Percentiles rank a stretch among this genome's conserved stretches.
Conservation (phyloP, 2,797 vertebrate species). For the Sebastolobus alascanus region DNA sequence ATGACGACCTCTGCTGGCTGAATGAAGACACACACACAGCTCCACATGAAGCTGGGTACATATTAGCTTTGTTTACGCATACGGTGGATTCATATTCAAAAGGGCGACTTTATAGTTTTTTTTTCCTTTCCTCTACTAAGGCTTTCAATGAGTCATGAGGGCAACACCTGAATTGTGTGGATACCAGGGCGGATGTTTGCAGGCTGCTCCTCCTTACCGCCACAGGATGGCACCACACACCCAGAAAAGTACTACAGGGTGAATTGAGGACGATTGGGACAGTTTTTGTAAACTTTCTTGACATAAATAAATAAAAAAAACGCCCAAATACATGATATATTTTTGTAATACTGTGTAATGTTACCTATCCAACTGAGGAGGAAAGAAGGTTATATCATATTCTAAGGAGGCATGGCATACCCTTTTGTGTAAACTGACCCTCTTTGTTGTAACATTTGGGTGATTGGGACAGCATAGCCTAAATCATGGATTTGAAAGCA, state of each 20-base stretch:
- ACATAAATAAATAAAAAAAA: no score
- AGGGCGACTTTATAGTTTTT: neutral
- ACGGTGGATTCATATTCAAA: neutral
- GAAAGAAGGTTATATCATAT: no score
- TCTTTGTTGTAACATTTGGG: no score
- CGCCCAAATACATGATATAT: no score
- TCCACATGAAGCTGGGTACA: neutral
- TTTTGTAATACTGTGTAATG: no score
- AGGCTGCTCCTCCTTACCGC: neutral
- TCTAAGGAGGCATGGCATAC: no score
- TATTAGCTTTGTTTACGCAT: neutral
- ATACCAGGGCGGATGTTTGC: accelerated
- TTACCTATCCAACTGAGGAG: no score
- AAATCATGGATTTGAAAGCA: no score
- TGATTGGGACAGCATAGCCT: no score
- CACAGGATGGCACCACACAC: slow-evolving; percentile 58
- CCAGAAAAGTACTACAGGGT: neutral
- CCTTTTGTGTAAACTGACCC: no score
- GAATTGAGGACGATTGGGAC: no score
- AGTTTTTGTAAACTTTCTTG: no score
- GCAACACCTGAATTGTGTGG: neutral
- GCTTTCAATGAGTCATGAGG: neutral
- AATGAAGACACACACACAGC: neutral
- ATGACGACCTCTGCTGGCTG: slow-evolving; percentile 74
- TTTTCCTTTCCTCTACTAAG: neutral